phyloP scores from a whole-genome alignment of 2,113 vertebrate genomes.

The Corynorhinus townsendii region DNA sequence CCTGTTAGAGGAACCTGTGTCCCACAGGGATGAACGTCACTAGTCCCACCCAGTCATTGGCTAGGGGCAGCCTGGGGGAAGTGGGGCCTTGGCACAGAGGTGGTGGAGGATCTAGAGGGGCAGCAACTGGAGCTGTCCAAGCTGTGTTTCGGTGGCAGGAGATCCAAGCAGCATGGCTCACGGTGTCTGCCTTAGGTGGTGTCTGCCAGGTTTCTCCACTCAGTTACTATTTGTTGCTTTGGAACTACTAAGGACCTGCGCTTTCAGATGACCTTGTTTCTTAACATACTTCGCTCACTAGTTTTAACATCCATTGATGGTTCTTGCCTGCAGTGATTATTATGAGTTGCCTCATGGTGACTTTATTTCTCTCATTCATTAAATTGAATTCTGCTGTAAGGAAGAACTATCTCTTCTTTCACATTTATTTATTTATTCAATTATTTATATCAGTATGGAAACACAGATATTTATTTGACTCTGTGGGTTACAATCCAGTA shows the following conservation, averaged over 20 bases:
- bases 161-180: background rate
- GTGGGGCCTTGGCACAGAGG: background rate
- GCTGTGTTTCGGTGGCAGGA: background rate
- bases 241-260: rapidly evolving
- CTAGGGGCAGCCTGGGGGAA: background rate
- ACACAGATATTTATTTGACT: background rate
- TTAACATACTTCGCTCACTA: rapidly evolving
- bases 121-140: rapidly evolving
- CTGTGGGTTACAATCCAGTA: background rate
- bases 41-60: background rate
- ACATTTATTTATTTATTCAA: background rate
- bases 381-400: background rate
- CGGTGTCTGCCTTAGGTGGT: background rate
- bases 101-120: rapidly evolving
- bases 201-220: rapidly evolving
- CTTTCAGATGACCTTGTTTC: background rate
- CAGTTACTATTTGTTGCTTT: background rate
- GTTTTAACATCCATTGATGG: rapidly evolving
- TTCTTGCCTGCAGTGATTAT: background rate
- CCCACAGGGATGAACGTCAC: rapidly evolving
- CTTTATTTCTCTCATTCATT: background rate
- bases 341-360: background rate
- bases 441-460: background rate
- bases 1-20: background rate
- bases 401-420: background rate